phyloP scores from a whole-genome alignment of 2,113 vertebrate genomes.

The Leptosomus discolor region DNA sequence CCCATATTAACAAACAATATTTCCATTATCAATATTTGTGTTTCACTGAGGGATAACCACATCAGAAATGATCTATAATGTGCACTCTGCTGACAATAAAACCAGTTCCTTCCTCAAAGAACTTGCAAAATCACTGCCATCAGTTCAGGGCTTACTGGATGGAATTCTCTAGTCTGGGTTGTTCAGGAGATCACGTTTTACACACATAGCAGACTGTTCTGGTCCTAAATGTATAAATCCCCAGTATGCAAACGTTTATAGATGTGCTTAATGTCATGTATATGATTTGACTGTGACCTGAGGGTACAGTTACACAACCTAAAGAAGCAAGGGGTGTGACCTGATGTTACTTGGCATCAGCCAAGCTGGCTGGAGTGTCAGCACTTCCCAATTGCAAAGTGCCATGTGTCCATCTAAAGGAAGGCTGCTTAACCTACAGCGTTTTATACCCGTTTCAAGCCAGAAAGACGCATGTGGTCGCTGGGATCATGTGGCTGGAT shows the following conservation, averaged over 20 bases:
- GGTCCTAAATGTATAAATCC: background rate
- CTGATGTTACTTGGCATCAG: background rate
- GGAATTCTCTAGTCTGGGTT: background rate
- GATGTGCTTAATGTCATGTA: too few species aligned
- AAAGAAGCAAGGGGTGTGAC: background rate
- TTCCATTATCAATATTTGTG: background rate
- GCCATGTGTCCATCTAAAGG: background rate
- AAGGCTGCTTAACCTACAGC: background rate
- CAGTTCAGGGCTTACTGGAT: background rate
- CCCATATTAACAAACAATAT: background rate
- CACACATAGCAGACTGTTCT: background rate
- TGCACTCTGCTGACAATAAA: background rate
- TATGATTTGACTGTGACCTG: background rate
- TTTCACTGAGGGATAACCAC: background rate
- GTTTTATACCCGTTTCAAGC: background rate
- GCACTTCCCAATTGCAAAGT: background rate
- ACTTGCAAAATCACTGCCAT: background rate
- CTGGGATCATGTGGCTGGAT: rapidly evolving
- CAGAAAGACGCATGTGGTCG: background rate
- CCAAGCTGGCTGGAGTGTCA: background rate
- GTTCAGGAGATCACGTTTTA: background rate
- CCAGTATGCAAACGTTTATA: background rate
- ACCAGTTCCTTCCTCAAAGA: background rate
- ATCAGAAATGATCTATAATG: background rate
- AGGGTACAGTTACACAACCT: background rate